phyloP scores from a whole-genome alignment of 2,113 vertebrate genomes.

The Brachirus orientalis region DNA sequence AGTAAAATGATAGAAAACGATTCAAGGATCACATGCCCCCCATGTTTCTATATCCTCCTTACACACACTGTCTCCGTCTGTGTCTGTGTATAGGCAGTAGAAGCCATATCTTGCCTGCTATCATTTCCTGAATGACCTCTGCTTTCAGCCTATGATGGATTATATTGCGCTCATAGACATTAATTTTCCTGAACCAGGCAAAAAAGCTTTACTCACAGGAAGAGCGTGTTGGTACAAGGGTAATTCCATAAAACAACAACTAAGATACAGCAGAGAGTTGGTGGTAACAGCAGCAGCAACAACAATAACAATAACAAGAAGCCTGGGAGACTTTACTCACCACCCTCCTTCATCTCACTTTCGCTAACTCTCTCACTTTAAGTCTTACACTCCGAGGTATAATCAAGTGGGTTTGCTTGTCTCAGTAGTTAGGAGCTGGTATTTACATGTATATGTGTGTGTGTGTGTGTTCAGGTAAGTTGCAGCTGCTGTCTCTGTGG shows the following conservation, averaged over 20 bases:
- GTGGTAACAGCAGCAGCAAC: constrained; percentile 27
- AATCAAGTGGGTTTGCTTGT: constrained; percentile 64
- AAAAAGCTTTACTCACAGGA: constrained; percentile 78
- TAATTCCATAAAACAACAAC: constrained; percentile 82
- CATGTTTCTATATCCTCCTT: constrained; percentile 61
- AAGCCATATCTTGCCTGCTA: constrained; percentile 81
- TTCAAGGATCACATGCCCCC: constrained; percentile 68
- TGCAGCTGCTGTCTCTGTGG: constrained; percentile 75
- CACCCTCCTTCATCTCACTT: constrained; percentile 23
- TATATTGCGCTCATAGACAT: constrained; percentile 84
- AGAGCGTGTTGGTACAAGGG: constrained; percentile 80
- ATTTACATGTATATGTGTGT: constrained; percentile 52
- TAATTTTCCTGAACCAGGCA: constrained; percentile 85
- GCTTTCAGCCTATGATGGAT: constrained; percentile 87
- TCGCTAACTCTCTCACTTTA: constrained; percentile 26
- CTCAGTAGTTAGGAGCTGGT: constrained; percentile 58
- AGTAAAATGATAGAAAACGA: constrained; percentile 56
- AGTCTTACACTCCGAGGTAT: constrained; percentile 49
- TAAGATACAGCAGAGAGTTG: constrained; percentile 49
- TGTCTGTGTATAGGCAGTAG: constrained; percentile 66
- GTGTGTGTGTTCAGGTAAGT: constrained; percentile 62
- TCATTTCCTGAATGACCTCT: constrained; percentile 88
- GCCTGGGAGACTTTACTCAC: constrained; percentile 48
- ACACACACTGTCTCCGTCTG: constrained; percentile 39
- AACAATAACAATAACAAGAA: no score